A percentile compares a stretch with the other conserved stretches of the same genome.
phyloP scores from a whole-genome alignment of 2,888 invertebrate species.

The Agrilus mali region DNA sequence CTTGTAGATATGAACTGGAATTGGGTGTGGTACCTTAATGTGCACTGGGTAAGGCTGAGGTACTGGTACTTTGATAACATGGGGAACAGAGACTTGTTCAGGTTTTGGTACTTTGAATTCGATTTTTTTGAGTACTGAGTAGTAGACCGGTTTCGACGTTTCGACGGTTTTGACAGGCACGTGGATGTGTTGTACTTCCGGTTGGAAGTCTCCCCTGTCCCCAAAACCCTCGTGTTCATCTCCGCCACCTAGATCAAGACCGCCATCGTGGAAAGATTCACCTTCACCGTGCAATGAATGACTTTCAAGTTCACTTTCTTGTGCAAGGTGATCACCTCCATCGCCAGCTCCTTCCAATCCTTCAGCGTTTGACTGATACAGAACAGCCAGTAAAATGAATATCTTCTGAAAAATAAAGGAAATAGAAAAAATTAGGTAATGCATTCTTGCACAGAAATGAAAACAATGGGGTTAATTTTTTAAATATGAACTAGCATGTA shows the following conservation, averaged over 20 bases:
- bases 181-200: slow-evolving; percentile 43
- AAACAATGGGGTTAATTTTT: too few species aligned
- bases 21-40: slow-evolving; percentile 56
- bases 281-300: slow-evolving; percentile 34
- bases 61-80: slow-evolving; percentile 56
- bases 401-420: too few species aligned
- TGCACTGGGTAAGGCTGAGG: slow-evolving; percentile 66
- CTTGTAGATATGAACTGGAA: slow-evolving; percentile 61
- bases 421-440: too few species aligned
- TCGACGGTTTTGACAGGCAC: slow-evolving; percentile 49
- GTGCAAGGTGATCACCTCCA: slow-evolving; percentile 14
- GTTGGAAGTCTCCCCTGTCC: slow-evolving; percentile 17
- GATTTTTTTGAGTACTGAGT: slow-evolving; percentile 58
- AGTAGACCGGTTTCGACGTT: slow-evolving; percentile 54
- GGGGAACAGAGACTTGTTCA: slow-evolving; percentile 56
- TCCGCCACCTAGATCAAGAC: slow-evolving; percentile 27
- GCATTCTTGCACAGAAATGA: too few species aligned
- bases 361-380: slow-evolving; percentile 22
- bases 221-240: slow-evolving; percentile 34
- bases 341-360: slow-evolving; percentile 29
- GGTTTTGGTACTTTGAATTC: slow-evolving; percentile 64
- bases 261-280: slow-evolving; percentile 13
- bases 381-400: too few species aligned
- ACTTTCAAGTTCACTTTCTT: slow-evolving; percentile 25
- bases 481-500: too few species aligned